Conservation (phyloP, 2,888 invertebrate genomes). For the Eledone cirrhosa region DNA sequence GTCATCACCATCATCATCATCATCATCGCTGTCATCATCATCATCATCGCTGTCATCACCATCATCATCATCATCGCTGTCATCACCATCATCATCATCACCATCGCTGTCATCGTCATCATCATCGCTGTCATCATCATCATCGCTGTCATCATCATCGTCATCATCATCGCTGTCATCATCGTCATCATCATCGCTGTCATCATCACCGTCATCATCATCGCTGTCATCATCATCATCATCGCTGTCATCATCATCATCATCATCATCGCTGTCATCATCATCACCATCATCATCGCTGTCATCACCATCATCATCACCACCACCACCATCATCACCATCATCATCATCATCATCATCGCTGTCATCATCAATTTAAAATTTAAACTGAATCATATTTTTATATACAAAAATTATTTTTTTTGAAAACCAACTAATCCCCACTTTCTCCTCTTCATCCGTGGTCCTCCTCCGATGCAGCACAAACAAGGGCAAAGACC, state of each 20-base stretch:
- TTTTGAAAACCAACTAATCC: neutral
- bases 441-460: conserved; percentile 22
- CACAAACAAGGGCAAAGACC: conserved; percentile 55
- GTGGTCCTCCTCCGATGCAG: conserved; percentile 38
- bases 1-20: conserved; percentile 7
- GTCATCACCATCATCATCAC: no score
- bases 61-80: conserved; percentile 8
- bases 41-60: no score
- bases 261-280: no score
- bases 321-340: conserved; percentile 13
- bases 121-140: conserved; percentile 3
- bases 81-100: neutral
- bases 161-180: conserved; percentile 13
- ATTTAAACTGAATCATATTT: no score
- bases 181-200: neutral
- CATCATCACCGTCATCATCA: conserved; percentile 8
- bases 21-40: conserved; percentile 13
- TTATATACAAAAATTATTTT: neutral
- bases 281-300: no score
- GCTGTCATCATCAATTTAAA: no score
- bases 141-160: conserved; percentile 8
- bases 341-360: neutral
- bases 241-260: conserved; percentile 9
- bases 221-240: conserved; percentile 9
- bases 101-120: neutral